Conservation (phyloP, 2,113 vertebrate species). For the Acrocephalus arundinaceus region DNA sequence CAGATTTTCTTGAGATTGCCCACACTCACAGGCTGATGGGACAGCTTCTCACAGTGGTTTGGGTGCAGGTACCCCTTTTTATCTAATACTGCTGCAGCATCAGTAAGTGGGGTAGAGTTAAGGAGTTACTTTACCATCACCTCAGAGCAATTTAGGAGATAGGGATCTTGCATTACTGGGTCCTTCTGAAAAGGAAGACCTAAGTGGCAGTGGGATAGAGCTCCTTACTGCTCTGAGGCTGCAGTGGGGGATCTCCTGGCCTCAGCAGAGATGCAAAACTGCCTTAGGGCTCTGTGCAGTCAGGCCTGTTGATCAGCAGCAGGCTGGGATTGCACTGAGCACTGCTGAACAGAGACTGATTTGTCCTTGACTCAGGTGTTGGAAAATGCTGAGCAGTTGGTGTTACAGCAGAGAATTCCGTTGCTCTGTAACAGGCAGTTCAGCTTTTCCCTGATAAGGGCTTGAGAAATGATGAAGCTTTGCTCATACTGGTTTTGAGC, state of each 20-base stretch:
- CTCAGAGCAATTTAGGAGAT: background rate
- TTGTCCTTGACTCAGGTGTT: background rate
- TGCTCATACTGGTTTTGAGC: background rate
- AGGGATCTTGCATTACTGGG: background rate
- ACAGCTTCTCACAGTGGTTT: background rate
- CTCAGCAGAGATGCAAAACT: background rate
- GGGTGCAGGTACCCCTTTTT: background rate
- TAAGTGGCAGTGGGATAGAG: background rate
- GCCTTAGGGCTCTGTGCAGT: background rate
- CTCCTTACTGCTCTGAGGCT: background rate
- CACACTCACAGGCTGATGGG: fast-evolving
- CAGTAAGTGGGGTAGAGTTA: background rate
- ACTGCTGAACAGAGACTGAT: background rate
- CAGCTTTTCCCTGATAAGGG: background rate
- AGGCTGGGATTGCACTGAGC: background rate
- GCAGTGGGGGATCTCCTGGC: background rate
- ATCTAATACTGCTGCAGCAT: background rate
- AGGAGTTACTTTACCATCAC: background rate
- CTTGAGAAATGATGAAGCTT: background rate
- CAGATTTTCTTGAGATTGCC: background rate
- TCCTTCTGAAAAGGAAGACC: background rate
- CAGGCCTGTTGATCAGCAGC: background rate
- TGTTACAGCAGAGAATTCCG: background rate
- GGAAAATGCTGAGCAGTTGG: background rate
- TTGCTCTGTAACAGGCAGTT: background rate